Evolutionary conservation across 2,888 invertebrate genomes (phyloP).

Genomic region (Catocala sponsa): DNA sequence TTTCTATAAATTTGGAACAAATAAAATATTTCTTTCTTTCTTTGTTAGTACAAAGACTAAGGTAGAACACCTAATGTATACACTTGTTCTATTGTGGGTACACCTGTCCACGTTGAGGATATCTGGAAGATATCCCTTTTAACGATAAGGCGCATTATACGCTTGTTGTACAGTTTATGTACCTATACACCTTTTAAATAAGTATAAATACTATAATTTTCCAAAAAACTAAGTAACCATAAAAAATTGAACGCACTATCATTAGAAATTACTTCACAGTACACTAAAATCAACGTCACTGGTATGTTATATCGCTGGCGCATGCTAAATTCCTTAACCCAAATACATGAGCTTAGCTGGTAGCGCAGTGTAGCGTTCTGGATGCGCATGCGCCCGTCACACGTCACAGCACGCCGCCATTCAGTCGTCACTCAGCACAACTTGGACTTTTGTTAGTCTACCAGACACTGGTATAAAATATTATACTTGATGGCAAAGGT

Average conservation of each 20-base stretch:
- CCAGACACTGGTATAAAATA: slow-evolving; percentile 37
- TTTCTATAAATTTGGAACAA: too few species aligned
- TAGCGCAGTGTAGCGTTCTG: slow-evolving; percentile 36
- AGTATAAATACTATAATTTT: too few species aligned
- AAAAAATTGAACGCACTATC: not conserved
- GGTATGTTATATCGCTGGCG: slow-evolving; percentile 24
- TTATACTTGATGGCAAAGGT: too few species aligned
- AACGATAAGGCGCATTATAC: too few species aligned
- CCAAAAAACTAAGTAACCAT: not conserved
- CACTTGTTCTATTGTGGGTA: too few species aligned
- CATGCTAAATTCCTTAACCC: slow-evolving; percentile 47
- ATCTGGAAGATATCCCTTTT: too few species aligned
- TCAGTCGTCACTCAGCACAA: slow-evolving; percentile 66
- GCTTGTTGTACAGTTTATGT: too few species aligned
- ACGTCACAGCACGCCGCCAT: slow-evolving; percentile 56
- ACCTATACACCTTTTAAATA: too few species aligned
- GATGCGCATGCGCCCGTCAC: slow-evolving; percentile 42
- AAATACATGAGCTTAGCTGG: slow-evolving; percentile 33
- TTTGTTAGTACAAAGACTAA: too few species aligned
- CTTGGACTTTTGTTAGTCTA: slow-evolving; percentile 46
- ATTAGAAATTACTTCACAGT: slow-evolving; percentile 2
- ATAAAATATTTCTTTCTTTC: too few species aligned
- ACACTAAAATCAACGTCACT: slow-evolving; percentile 1
- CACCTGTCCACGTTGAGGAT: too few species aligned
- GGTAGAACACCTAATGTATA: too few species aligned